These are phyloP conservation scores for Neodiprion virginianus DNA, from an alignment of 1,140 invertebrate genomes.

Conservation along the genomic window DNA sequence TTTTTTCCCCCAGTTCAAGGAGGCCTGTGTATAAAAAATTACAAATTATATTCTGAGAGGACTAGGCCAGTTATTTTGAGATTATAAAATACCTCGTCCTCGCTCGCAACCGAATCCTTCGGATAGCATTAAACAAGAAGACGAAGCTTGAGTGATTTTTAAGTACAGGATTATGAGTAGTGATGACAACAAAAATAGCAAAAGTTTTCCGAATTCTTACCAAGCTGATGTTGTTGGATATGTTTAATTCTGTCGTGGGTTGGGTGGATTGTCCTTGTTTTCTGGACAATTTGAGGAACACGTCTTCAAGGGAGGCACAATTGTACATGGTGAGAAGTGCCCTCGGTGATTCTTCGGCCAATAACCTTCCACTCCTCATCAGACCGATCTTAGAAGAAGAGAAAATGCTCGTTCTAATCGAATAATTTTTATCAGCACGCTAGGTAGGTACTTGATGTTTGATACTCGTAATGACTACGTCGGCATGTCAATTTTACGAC, in stretches of 20 bases:
- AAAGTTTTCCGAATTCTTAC: conserved; percentile 45
- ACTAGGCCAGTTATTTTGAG: neutral
- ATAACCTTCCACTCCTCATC: conserved; percentile 88
- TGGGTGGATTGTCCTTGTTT: conserved; percentile 66
- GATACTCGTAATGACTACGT: no score
- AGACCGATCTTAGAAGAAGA: conserved; percentile 79
- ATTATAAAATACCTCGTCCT: neutral
- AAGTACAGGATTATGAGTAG: no score
- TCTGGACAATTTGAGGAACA: conserved; percentile 90
- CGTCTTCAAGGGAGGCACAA: conserved; percentile 87
- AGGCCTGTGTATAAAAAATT: conserved; percentile 59
- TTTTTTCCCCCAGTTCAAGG: conserved; percentile 81
- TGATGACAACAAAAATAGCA: conserved; percentile 1
- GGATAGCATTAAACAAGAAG: conserved; percentile 12
- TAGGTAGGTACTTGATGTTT: neutral
- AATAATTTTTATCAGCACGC: neutral
- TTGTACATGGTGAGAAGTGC: conserved; percentile 83
- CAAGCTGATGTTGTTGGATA: conserved; percentile 80
- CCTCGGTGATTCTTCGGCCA: conserved; percentile 92
- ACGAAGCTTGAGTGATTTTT: neutral
- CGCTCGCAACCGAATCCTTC: conserved; percentile 8
- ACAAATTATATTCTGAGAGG: neutral
- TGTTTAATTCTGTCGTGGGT: conserved; percentile 67
- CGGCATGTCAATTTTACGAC: no score
- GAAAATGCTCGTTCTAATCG: conserved; percentile 12